Percentiles rank a stretch among this genome's conserved stretches.
These are phyloP conservation scores for Lampris incognitus DNA, from an alignment of 2,113 vertebrate species.

Conservation along the genomic window DNA sequence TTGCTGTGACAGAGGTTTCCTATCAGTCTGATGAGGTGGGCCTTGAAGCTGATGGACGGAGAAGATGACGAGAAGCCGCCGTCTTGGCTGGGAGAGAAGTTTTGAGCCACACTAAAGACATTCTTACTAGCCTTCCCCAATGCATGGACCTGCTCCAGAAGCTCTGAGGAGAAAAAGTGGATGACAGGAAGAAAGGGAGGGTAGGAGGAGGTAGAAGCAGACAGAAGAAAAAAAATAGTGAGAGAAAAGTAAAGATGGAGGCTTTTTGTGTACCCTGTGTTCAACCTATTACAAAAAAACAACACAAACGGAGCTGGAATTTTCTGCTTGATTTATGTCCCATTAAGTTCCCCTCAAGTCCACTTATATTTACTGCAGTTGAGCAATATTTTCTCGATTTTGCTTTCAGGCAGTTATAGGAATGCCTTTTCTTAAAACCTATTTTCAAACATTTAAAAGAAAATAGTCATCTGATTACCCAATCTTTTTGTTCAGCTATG, in stretches of 20 bases:
- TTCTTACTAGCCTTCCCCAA: slow-evolving; percentile 86
- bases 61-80: slow-evolving; percentile 77
- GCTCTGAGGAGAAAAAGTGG: slow-evolving; percentile 76
- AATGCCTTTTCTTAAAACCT: no score
- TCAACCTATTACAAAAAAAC: not conserved
- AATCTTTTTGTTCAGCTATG: no score
- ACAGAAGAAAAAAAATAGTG: not conserved
- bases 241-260: not conserved
- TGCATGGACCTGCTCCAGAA: slow-evolving; percentile 86
- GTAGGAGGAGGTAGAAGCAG: not conserved
- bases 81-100: slow-evolving; percentile 65
- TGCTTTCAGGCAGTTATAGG: no score
- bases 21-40: slow-evolving; percentile 93
- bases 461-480: no score
- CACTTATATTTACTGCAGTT: no score
- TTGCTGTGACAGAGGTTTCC: slow-evolving; percentile 93
- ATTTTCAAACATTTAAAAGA: no score
- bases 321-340: no score
- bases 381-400: no score
- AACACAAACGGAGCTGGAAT: no score
- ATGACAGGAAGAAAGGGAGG: not conserved
- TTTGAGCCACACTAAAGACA: slow-evolving; percentile 85
- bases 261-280: not conserved
- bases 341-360: no score
- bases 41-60: slow-evolving; percentile 88